phyloP scores from a whole-genome alignment of 2,888 invertebrate genomes.

The Malacosoma neustria region DNA sequence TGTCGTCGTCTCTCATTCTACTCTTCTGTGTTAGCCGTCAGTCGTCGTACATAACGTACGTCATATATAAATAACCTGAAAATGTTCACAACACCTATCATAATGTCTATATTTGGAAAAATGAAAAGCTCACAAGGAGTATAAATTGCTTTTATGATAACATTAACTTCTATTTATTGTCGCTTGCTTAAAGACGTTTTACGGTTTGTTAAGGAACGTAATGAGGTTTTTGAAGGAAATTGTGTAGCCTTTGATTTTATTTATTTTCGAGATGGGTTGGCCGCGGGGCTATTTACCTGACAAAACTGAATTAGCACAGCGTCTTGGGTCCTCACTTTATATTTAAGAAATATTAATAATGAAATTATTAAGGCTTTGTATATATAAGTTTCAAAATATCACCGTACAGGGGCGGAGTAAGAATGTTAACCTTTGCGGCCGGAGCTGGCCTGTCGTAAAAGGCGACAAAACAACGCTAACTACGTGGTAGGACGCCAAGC shows the following conservation, averaged over 20 bases:
- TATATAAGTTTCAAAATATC: too few relatives aligned
- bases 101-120: slow-evolving; percentile 14
- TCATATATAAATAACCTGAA: too few relatives aligned
- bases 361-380: too few relatives aligned
- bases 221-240: slow-evolving; percentile 9
- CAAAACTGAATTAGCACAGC: neutral
- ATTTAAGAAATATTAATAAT: too few relatives aligned
- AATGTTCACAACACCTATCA: slow-evolving; percentile 4
- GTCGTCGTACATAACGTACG: too few relatives aligned
- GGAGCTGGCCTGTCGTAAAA: too few relatives aligned
- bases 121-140: slow-evolving; percentile 22
- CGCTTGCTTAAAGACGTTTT: slow-evolving; percentile 27
- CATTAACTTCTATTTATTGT: slow-evolving; percentile 33
- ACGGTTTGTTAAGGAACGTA: slow-evolving; percentile 18
- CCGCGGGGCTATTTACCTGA: slow-evolving; percentile 1
- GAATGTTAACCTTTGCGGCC: too few relatives aligned
- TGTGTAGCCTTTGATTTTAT: slow-evolving; percentile 9
- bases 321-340: neutral
- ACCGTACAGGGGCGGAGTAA: too few relatives aligned
- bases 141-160: slow-evolving; percentile 32
- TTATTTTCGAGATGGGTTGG: slow-evolving; percentile 6
- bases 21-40: too few relatives aligned
- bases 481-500: too few relatives aligned
- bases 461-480: too few relatives aligned
- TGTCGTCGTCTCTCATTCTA: too few relatives aligned